A percentile compares a stretch with the other conserved stretches of the same genome.
Conservation (phyloP, 2,888 invertebrate genomes). For the Strigamia maritima region DNA sequence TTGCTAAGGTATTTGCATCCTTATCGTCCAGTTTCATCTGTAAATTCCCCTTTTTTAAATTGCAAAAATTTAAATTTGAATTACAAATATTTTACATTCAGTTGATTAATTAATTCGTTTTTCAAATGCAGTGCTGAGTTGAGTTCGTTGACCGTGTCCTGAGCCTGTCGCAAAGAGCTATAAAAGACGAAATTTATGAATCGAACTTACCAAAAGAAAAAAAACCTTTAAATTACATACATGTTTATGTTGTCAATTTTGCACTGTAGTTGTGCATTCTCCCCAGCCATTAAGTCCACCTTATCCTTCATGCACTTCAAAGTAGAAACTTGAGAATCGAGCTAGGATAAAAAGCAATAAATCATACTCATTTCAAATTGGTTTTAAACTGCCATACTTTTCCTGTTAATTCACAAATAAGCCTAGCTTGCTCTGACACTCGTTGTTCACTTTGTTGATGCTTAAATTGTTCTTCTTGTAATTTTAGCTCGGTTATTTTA, state of each 20-base stretch:
- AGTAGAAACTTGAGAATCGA: neutral
- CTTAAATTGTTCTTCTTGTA: neutral
- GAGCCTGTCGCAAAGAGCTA: constrained; percentile 17
- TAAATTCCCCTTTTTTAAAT: neutral
- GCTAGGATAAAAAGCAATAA: neutral
- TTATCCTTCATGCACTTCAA: constrained; percentile 24
- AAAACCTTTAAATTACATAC: neutral
- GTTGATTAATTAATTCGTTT: constrained; percentile 18
- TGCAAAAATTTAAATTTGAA: neutral
- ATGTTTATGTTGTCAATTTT: neutral
- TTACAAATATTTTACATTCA: constrained; percentile 17
- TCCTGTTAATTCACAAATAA: constrained; percentile 28
- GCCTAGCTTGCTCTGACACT: constrained; percentile 24
- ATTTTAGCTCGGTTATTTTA: constrained; percentile 13
- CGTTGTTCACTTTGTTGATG: neutral
- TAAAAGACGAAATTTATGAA: neutral
- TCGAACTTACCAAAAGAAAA: neutral
- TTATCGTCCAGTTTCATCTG: constrained; percentile 36
- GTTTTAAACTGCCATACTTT: neutral
- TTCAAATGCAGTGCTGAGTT: constrained; percentile 20
- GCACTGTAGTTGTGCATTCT: neutral
- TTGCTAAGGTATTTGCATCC: neutral
- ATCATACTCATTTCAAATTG: neutral
- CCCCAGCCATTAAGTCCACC: neutral
- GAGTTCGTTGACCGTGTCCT: constrained; percentile 27